Percentiles rank a stretch among this genome's conserved stretches.
Conservation (phyloP, 2,113 vertebrate species). For the Rafetus swinhoei region DNA sequence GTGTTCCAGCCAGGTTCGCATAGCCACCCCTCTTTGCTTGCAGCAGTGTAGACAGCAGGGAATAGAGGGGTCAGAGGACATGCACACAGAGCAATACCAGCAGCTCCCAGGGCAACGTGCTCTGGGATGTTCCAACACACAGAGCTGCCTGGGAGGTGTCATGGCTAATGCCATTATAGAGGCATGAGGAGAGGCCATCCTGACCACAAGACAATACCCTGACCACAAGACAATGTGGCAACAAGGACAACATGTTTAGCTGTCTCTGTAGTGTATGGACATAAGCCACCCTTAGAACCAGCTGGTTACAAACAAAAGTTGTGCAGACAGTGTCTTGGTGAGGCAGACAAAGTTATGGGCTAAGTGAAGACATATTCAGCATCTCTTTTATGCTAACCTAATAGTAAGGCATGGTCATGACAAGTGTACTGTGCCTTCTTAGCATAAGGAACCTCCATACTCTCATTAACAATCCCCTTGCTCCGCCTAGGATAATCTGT, state of each 20-base stretch:
- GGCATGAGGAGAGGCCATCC: neutral
- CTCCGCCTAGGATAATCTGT: neutral
- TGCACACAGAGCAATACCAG: neutral
- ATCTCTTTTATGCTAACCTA: neutral
- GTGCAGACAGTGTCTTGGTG: neutral
- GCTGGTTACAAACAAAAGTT: neutral
- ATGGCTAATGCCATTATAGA: neutral
- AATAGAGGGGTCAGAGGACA: fast-evolving
- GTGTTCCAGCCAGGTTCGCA: neutral
- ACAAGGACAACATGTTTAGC: neutral
- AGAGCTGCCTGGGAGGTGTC: neutral
- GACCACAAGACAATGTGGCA: neutral
- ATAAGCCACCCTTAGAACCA: neutral
- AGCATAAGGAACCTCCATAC: neutral
- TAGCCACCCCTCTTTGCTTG: neutral
- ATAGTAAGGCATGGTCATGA: neutral
- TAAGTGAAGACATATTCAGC: neutral
- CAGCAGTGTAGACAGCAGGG: neutral
- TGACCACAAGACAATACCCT: neutral
- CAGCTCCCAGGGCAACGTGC: neutral
- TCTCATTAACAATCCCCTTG: neutral
- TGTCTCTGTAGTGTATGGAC: neutral
- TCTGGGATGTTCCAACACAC: neutral
- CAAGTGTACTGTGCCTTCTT: neutral
- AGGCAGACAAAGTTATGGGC: neutral